Evolutionary conservation across 2,888 invertebrate species (phyloP), one percentile per base, ranked within the genome.

Genomic region (Diloba caeruleocephala): DNA sequence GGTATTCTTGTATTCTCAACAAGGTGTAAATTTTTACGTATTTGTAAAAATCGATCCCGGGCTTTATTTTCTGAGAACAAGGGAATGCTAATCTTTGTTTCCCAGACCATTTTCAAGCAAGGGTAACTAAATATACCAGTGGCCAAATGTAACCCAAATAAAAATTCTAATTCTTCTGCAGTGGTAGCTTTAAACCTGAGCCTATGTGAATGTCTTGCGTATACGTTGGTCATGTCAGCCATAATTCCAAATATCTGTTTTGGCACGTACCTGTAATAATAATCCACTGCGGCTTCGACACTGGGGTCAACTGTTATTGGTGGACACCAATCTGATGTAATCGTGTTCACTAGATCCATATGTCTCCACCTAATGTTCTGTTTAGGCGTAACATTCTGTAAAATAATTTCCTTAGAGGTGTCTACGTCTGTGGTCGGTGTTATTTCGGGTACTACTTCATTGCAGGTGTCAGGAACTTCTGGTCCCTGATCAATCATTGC

Each of bases 181-280:
- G 56, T 49, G 25, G 66, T 63, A 57, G 56, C 55, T 53, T 61
- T 72, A 32, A 28, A 74, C 15, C 59, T 67, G 9, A n/a, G 19
- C 17, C 14, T 57, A 10, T 48, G 19, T 25, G 52, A 52, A 15
- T 59, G 41, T 28, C 19, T 36, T 15, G 71, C 64, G 32, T 71
- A 74, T 68, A 66, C 34, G 48, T 71, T 74, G 8, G 66, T 66
- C 61, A 66, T 71, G 55, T 66, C 66, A 55, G 71, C 70, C 64
- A 71, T 70, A 33, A 38, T 13, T 6, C 34, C 7, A 62, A 74
- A 70, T 48, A 71, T 63, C 39, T 66, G 55, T 57, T 60, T 52
- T 17, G 63, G 65, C 9, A 71, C 54, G 28, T 72, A 71, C 28
- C 60, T 37, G 32, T 25, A 37, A 28, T 71, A 67, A 67, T 71